A percentile compares a stretch with the other conserved stretches of the same genome.
These are phyloP conservation scores for Cotesia congregata DNA, from an alignment of 2,888 invertebrate species.

Conservation along the genomic window DNA sequence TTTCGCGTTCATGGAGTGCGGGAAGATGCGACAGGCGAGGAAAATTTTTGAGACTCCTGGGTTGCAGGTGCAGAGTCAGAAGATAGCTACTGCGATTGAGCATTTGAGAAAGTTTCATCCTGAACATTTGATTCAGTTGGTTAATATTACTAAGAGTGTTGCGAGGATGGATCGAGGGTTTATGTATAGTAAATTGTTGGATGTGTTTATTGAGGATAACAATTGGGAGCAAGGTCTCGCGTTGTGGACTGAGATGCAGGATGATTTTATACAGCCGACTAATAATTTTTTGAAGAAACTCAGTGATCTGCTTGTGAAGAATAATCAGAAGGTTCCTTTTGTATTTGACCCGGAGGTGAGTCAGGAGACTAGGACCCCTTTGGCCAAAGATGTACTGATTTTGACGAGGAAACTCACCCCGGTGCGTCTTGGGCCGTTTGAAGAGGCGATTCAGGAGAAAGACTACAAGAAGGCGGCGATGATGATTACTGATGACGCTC, in stretches of 20 bases:
- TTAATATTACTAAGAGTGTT: constrained; percentile 84
- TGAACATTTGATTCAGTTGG: constrained; percentile 80
- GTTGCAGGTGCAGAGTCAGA: constrained; percentile 77
- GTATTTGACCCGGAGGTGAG: constrained; percentile 57
- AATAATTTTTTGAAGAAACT: constrained; percentile 79
- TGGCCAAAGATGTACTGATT: too few species aligned
- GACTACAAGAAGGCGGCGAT: not conserved
- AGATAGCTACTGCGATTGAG: constrained; percentile 70
- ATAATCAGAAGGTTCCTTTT: constrained; percentile 81
- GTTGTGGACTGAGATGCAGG: constrained; percentile 88
- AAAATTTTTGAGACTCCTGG: constrained; percentile 90
- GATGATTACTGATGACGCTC: not conserved
- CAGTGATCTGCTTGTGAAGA: constrained; percentile 77
- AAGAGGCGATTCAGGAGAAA: not conserved
- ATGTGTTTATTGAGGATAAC: constrained; percentile 72
- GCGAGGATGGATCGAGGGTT: constrained; percentile 69
- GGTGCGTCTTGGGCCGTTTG: not conserved
- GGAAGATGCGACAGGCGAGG: constrained; percentile 83
- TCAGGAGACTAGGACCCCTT: not conserved
- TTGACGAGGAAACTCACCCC: not conserved
- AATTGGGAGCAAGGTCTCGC: constrained; percentile 83
- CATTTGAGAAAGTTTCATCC: constrained; percentile 75
- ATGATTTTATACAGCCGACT: constrained; percentile 82
- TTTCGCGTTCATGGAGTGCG: constrained; percentile 86
- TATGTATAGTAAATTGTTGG: constrained; percentile 67